Evolutionary conservation across 1,140 invertebrate species (phyloP).

Genomic region (Drosophila biarmipes): DNA sequence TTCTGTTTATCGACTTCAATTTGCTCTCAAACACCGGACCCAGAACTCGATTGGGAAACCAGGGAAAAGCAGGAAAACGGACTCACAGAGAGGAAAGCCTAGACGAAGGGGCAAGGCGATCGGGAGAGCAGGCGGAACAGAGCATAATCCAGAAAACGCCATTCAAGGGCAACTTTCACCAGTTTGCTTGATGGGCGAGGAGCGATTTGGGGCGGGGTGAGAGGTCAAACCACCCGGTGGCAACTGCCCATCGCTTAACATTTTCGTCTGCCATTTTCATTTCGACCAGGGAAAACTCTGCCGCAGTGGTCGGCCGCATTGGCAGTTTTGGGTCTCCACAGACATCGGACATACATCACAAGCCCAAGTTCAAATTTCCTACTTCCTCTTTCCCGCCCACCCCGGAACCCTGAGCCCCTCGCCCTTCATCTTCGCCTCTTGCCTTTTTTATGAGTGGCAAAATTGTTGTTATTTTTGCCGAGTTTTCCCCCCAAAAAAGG

Average conservation of each 20-base stretch:
- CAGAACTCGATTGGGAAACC: constrained; percentile 64
- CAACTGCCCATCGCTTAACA: constrained; percentile 50
- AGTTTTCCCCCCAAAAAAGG: constrained; percentile 31
- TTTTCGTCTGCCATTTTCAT: constrained; percentile 75
- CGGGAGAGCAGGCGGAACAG: constrained; percentile 27
- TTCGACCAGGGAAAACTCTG: constrained; percentile 61
- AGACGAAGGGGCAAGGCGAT: constrained; percentile 11
- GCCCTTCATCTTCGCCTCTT: constrained; percentile 27
- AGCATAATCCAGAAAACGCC: constrained; percentile 75
- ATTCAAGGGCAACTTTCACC: constrained; percentile 82
- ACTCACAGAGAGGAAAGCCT: constrained; percentile 14
- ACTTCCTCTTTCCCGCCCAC: constrained; percentile 48
- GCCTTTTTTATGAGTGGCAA: constrained; percentile 59
- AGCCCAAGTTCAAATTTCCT: constrained; percentile 80
- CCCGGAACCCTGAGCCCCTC: neutral
- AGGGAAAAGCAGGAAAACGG: constrained; percentile 25
- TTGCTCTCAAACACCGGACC: constrained; percentile 60
- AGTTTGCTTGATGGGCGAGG: constrained; percentile 38
- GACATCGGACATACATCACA: constrained; percentile 73
- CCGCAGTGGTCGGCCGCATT: constrained; percentile 76
- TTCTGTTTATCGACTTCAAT: constrained; percentile 77
- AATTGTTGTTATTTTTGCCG: constrained; percentile 59
- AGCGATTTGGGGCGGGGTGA: constrained; percentile 14
- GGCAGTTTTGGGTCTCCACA: constrained; percentile 61
- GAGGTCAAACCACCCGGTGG: constrained; percentile 49